phyloP scores from a whole-genome alignment of 2,797 vertebrate species.

The Melanogrammus aeglefinus region DNA sequence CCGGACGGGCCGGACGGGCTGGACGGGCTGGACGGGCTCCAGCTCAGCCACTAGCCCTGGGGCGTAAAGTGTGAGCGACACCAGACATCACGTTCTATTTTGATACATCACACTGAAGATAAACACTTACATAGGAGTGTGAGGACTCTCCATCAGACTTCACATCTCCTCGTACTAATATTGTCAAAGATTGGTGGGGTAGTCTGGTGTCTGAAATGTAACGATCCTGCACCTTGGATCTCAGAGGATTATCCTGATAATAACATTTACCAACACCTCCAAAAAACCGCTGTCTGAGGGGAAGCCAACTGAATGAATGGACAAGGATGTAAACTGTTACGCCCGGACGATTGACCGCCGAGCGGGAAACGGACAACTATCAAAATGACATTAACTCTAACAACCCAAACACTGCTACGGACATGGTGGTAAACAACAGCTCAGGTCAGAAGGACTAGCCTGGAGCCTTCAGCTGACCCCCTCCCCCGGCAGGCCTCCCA shows the following conservation, averaged over 20 bases:
- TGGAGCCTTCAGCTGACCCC: slow-evolving; percentile 16
- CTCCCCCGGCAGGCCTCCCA: slow-evolving; percentile 10
- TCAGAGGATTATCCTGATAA: neutral
- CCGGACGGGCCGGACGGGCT: no score
- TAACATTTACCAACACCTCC: neutral
- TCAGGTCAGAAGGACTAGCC: slow-evolving; percentile 30
- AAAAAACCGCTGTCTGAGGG: neutral
- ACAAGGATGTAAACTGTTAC: neutral
- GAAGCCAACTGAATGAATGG: no score
- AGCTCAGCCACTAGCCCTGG: neutral
- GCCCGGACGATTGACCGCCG: neutral
- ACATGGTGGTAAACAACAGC: slow-evolving; percentile 31
- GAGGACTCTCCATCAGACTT: no score
- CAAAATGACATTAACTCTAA: slow-evolving; percentile 34
- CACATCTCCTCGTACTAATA: neutral
- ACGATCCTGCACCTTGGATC: neutral
- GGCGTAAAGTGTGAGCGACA: neutral
- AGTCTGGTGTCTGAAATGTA: no score
- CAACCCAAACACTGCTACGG: slow-evolving; percentile 36
- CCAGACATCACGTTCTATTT: neutral
- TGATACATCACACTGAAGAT: neutral
- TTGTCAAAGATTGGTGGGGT: no score
- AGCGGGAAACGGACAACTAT: neutral
- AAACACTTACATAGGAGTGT: neutral
- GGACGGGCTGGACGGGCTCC: no score